Evolutionary conservation across 2,797 vertebrate genomes (phyloP), one percentile per base, ranked within the genome.

Genomic region (Podargus strigoides): DNA sequence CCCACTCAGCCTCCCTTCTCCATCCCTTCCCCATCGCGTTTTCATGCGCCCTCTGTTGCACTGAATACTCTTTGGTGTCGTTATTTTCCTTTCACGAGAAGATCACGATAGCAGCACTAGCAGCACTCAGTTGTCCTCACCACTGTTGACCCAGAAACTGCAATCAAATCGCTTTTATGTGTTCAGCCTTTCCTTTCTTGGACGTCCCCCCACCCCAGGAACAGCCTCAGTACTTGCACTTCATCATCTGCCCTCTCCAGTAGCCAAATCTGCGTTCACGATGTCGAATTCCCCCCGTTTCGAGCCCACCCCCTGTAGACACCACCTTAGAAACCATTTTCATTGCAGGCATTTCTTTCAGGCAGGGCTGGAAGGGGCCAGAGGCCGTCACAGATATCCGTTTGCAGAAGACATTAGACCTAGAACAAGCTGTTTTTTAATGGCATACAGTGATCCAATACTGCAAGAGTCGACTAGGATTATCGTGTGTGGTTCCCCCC

Each of bases 31-130:
- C 90, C 80, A 3, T 1, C 7, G 62, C 1, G 3, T 94, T 95
- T 92, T 59, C 84, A 18, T 32, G 94, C 94, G 49, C 94, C 82
- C 92, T 83, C 91, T 36, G 19, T 94, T 88, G 89, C 97, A 97
- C 95, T 96, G 96, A 99, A 99, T 97, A 98, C 99, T 99, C 99
- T 99, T 99, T 99, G 99, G 98, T 98, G 98, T 98, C 94, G 97
- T 97, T 93, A 82, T 96, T 96, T 89, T 97, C 97, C 97, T 98
- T 85, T 96, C 96, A 93, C 96, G 94, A 96, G 97, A 97, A 95
- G 52, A 50, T 87, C 97, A 91, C 97, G 78, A 92, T 98, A 99
- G 99, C 99, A 99, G 99, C 99, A 98, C 98, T 97, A 98, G 93
- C 98, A 98, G 97, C 98, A 97, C 98, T 98, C 98, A 73, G 84